phyloP scores from a whole-genome alignment of 2,113 vertebrate species.

The Microtus ochrogaster region DNA sequence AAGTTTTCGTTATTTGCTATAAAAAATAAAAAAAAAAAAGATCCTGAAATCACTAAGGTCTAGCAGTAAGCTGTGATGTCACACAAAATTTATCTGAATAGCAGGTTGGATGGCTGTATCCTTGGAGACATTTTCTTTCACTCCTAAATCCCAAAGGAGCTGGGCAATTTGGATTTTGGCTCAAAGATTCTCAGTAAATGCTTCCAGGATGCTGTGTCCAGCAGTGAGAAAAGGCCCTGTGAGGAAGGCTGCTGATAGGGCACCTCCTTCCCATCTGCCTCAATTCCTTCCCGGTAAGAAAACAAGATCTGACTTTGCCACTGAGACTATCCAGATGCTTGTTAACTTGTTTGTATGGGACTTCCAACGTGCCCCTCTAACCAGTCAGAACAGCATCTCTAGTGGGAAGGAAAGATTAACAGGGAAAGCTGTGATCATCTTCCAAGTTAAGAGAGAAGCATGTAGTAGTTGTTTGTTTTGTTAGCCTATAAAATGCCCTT shows the following conservation, averaged over 20 bases:
- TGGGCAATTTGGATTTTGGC: slow-evolving; percentile 65
- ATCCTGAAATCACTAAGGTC: slow-evolving; percentile 47
- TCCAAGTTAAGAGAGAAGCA: slow-evolving; percentile 23
- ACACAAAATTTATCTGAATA: slow-evolving; percentile 12
- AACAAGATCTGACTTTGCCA: slow-evolving; percentile 61
- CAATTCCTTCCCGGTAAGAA: slow-evolving; percentile 60
- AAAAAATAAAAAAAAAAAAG: slow-evolving; percentile 26
- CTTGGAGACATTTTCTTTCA: slow-evolving; percentile 60
- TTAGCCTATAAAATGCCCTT: slow-evolving; percentile 48
- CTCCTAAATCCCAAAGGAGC: slow-evolving; percentile 56
- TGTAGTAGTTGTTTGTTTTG: background rate
- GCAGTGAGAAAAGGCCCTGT: slow-evolving; percentile 57
- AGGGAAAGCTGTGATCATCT: background rate
- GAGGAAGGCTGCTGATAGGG: background rate
- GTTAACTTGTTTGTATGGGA: slow-evolving; percentile 66
- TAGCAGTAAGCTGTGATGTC: slow-evolving; percentile 25
- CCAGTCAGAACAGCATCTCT: slow-evolving; percentile 42
- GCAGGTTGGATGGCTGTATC: slow-evolving; percentile 28
- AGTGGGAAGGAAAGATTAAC: slow-evolving; percentile 34
- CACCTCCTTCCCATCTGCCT: background rate
- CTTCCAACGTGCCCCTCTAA: slow-evolving; percentile 54
- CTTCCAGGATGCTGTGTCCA: slow-evolving; percentile 45
- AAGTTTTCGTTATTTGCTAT: slow-evolving; percentile 62
- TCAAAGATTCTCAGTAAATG: slow-evolving; percentile 62
- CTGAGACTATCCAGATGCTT: slow-evolving; percentile 68